phyloP scores from a whole-genome alignment of 2,113 vertebrate genomes.

The Plectropomus leopardus region DNA sequence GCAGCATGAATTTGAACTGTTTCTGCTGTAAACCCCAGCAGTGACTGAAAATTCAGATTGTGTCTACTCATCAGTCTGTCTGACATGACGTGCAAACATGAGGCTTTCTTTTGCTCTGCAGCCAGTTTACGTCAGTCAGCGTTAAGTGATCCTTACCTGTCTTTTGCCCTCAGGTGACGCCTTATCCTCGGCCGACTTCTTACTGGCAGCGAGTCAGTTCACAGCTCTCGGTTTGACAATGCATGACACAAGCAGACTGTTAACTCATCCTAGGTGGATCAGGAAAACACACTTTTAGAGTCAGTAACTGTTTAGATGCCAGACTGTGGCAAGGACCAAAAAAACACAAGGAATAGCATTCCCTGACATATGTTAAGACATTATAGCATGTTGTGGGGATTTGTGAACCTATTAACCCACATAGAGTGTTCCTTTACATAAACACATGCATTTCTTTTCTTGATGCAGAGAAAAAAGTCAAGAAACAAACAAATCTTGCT shows the following conservation, averaged over 20 bases:
- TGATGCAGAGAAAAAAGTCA: not conserved
- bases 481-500: not conserved
- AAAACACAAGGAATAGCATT: not conserved
- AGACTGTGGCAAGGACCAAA: not conserved
- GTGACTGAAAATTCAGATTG: not conserved
- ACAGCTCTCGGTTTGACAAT: slow-evolving; percentile 19
- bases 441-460: not conserved
- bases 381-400: not conserved
- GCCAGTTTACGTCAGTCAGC: slow-evolving; percentile 30
- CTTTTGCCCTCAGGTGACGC: slow-evolving; percentile 54
- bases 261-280: slow-evolving; percentile 47
- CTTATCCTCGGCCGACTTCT: slow-evolving; percentile 29
- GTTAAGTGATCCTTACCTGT: slow-evolving; percentile 43
- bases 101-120: slow-evolving; percentile 12
- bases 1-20: not conserved
- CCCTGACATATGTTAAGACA: too few relatives aligned
- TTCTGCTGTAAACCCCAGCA: not conserved
- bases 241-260: slow-evolving; percentile 39
- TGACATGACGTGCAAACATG: not conserved
- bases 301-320: slow-evolving; percentile 8
- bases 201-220: slow-evolving; percentile 19
- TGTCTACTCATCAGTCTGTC: not conserved
- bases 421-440: not conserved
- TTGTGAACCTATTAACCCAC: not conserved
- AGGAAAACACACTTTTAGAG: not conserved